Conservation (phyloP, 2,888 invertebrate genomes). For the Drosophila subquinaria region DNA sequence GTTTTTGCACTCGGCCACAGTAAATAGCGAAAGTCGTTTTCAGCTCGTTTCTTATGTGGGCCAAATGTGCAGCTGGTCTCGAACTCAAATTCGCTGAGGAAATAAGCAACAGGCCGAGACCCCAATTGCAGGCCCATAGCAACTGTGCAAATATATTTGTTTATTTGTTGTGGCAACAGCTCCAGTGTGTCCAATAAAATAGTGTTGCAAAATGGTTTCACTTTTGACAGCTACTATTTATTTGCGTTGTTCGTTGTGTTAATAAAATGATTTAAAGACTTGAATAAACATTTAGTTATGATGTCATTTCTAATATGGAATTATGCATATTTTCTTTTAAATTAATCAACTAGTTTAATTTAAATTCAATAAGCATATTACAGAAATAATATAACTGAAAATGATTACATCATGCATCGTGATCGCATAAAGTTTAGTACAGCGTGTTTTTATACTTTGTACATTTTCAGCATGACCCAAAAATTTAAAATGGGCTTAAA, state of each 20-base stretch:
- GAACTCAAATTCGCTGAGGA: conserved; percentile 12
- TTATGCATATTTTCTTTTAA: too few species aligned
- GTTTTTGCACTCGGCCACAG: conserved; percentile 20
- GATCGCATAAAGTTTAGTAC: not conserved
- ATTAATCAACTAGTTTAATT: too few species aligned
- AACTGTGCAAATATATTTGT: conserved; percentile 27
- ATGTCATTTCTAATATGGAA: not conserved
- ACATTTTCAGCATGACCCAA: not conserved
- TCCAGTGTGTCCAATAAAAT: conserved; percentile 1
- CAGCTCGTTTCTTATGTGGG: conserved; percentile 76
- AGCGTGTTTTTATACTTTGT: not conserved
- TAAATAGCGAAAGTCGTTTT: conserved; percentile 76
- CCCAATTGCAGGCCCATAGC: conserved; percentile 6
- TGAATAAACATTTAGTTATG: not conserved
- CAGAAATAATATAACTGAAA: not conserved
- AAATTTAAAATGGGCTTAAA: not conserved
- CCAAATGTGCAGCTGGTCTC: conserved; percentile 72
- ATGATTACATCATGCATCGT: not conserved
- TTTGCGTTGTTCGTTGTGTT: not conserved
- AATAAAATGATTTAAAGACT: not conserved
- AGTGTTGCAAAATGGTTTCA: conserved; percentile 33
- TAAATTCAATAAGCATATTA: too few species aligned
- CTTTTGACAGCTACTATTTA: conserved; percentile 23
- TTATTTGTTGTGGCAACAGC: conserved; percentile 1
- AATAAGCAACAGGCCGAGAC: conserved; percentile 44